These are phyloP conservation scores for Steinernema hermaphroditum DNA, from an alignment of 2,888 invertebrate species.

Conservation along the genomic window DNA sequence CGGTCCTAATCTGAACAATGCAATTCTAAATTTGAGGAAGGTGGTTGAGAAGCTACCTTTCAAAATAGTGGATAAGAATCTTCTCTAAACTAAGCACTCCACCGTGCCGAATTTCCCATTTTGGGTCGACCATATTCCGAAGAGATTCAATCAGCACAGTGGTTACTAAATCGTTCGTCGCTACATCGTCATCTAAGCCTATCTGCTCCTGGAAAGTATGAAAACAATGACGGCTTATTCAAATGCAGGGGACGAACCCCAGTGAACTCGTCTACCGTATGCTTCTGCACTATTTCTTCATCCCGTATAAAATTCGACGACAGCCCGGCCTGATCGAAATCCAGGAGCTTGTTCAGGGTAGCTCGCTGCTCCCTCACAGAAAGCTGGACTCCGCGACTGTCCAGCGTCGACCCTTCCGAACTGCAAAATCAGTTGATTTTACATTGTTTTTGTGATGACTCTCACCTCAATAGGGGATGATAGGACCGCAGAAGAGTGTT, in stretches of 20 bases:
- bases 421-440: not conserved
- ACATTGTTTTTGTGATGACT: no score
- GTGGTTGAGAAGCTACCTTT: conserved; percentile 32
- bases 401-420: not conserved
- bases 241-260: not conserved
- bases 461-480: conserved; percentile 42
- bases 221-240: not conserved
- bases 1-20: conserved; percentile 43
- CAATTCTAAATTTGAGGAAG: not conserved
- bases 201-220: not conserved
- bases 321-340: conserved; percentile 2
- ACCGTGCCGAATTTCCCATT: conserved; percentile 61
- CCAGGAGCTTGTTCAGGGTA: not conserved
- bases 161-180: not conserved
- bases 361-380: not conserved
- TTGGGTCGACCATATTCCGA: conserved; percentile 44
- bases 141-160: conserved; percentile 5
- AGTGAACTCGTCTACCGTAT: not conserved
- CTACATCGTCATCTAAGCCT: not conserved
- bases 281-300: not conserved
- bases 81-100: conserved; percentile 53
- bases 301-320: not conserved
- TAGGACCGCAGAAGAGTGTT: conserved; percentile 36
- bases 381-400: not conserved
- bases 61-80: conserved; percentile 39